Evolutionary conservation across 2,113 vertebrate genomes (phyloP).

Genomic region (Semicossyphus pulcher): DNA sequence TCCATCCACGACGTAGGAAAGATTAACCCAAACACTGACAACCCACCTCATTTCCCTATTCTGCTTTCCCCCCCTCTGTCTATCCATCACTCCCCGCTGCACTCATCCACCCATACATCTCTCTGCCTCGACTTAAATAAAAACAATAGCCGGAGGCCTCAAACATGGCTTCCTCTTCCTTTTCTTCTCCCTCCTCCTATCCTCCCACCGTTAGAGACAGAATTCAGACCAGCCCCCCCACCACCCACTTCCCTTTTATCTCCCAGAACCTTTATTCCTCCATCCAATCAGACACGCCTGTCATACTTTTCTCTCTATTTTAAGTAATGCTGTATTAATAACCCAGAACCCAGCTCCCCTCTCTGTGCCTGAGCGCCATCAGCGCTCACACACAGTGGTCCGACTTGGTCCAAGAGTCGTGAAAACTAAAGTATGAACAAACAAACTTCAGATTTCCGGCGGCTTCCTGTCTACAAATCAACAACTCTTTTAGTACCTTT

Average conservation of each 20-base stretch:
- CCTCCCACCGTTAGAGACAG: slow-evolving; percentile 9
- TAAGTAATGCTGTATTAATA: slow-evolving; percentile 26
- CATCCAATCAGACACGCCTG: not conserved
- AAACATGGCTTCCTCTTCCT: slow-evolving; percentile 8
- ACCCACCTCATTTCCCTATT: slow-evolving; percentile 38
- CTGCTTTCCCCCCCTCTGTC: not conserved
- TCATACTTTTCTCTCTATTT: not conserved
- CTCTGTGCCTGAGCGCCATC: not conserved
- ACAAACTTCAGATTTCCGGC: not conserved
- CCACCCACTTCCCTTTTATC: slow-evolving; percentile 2
- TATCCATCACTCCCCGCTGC: slow-evolving; percentile 39
- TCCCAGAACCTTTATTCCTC: slow-evolving; percentile 6
- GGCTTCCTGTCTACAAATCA: not conserved
- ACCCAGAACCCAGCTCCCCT: not conserved
- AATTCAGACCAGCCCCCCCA: not conserved
- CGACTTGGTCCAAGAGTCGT: not conserved
- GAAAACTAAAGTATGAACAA: not conserved
- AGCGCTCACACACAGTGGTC: not conserved
- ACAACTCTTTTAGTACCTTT: not conserved
- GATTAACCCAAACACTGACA: slow-evolving; percentile 56
- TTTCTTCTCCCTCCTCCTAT: slow-evolving; percentile 7
- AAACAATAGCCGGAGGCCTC: slow-evolving; percentile 35
- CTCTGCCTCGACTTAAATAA: slow-evolving; percentile 29
- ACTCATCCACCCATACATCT: slow-evolving; percentile 28
- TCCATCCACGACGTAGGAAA: slow-evolving; percentile 16